Evolutionary conservation across 2,888 invertebrate genomes (phyloP).

Genomic region (Tinea trinotella): DNA sequence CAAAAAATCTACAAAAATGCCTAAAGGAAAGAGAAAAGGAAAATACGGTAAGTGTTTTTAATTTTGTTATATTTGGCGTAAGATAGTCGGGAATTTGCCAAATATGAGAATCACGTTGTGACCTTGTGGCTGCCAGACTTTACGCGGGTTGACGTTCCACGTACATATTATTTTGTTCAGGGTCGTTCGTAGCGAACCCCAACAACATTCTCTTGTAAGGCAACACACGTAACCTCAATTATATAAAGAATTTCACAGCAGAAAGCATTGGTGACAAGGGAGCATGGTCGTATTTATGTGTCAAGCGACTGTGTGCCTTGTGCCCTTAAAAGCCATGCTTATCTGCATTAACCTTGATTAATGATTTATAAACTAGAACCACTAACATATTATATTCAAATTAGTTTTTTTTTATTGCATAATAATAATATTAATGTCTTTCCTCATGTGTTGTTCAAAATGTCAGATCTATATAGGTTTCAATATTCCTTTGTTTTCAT

Average conservation of each 20-base stretch:
- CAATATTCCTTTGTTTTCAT: not conserved
- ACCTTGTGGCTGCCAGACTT: conserved; percentile 48
- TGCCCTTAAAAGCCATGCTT: not conserved
- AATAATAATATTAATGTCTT: not conserved
- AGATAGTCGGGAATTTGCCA: conserved; percentile 30
- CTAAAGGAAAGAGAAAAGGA: conserved; percentile 83
- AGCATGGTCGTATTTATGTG: not conserved
- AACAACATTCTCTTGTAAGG: conserved; percentile 3
- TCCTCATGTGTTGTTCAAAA: not conserved
- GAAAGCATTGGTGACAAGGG: not conserved
- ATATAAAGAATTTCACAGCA: not conserved
- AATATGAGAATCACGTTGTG: conserved; percentile 62
- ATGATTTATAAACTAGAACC: not conserved
- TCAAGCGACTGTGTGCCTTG: not conserved
- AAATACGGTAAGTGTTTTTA: conserved; percentile 75
- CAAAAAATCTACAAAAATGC: conserved; percentile 70
- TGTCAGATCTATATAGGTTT: too few species aligned
- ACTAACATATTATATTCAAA: not conserved
- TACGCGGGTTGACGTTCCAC: conserved; percentile 12
- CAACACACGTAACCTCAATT: not conserved
- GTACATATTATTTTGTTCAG: not conserved
- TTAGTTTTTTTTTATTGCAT: not conserved
- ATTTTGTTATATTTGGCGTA: conserved; percentile 20
- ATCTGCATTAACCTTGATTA: conserved; percentile 1
- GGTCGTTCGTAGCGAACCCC: not conserved